Evolutionary conservation across 2,113 vertebrate genomes (phyloP), one percentile per base, ranked within the genome.

Genomic region (Ceyx margarethae): DNA sequence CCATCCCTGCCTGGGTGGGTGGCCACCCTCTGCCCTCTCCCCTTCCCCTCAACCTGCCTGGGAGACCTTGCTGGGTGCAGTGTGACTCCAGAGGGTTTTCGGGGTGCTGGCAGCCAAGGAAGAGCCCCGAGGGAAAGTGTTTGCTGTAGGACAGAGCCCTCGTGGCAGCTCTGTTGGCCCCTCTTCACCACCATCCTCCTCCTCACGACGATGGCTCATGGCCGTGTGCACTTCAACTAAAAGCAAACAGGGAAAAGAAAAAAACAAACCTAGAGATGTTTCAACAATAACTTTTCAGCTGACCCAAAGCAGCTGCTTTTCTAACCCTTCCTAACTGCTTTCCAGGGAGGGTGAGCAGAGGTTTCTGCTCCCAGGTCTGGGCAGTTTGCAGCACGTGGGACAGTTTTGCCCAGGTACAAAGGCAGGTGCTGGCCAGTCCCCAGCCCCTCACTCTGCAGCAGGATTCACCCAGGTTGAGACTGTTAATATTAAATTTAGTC

Each of bases 191-290:
- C 18, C 76, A 33, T 22, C 82, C 15, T 57, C 64, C 2, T 18
- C 37, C 1, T 15, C 37, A 1, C 2, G 1, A 3, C 0, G 0
- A 11, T 2, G 11, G 23, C 26, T 54, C 2, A 0, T 17, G 33
- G 43, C 72, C 35, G 20, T 1, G 0, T 1, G 29, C 13, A 21
- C 35, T 9, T 0, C 6, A 42, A 4, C 15, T 19, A 2, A 65
- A 88, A 77, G 23, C 8, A 80, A 61, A 29, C 22, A 0, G 21
- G 8, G 13, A 12, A 18, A 1, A 9, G 13, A 22, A 9, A 3
- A 15, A 11, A 1, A 16, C 22, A 26, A 43, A n/a, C 15, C 2
- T 21, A 5, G 1, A 21, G 23, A 3, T 1, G 8, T 13, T 75
- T 64, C n/a, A 31, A 46, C 51, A 51, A 10, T 2, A 26, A 20